Conservation (phyloP, 2,113 vertebrate genomes). For the Galemys pyrenaicus region DNA sequence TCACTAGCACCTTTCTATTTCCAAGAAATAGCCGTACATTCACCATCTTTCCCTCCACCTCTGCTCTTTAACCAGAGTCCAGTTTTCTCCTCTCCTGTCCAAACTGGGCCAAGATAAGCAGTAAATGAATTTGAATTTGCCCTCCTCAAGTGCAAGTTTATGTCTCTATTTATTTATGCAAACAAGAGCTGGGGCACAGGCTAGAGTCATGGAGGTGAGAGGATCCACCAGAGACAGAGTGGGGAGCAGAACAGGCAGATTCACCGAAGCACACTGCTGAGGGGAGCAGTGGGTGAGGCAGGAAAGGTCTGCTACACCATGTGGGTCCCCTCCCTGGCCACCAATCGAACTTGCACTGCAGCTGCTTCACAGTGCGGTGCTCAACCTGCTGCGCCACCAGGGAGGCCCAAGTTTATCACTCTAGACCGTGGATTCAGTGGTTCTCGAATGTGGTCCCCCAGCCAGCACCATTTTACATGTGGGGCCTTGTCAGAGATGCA, state of each 20-base stretch:
- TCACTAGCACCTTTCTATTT: background rate
- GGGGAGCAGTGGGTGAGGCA: no score
- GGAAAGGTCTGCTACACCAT: no score
- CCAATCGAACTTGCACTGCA: no score
- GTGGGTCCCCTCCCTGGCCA: no score
- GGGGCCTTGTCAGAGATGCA: background rate
- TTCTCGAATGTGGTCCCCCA: background rate
- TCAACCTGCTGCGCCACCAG: no score
- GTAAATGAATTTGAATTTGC: background rate
- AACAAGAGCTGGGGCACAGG: no score
- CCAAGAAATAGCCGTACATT: background rate
- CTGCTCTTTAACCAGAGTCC: background rate
- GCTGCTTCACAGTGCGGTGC: no score
- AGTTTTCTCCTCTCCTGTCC: background rate
- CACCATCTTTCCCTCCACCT: background rate
- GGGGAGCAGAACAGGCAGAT: no score
- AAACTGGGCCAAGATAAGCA: background rate
- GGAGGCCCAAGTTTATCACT: background rate
- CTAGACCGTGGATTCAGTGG: background rate
- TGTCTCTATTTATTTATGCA: no score
- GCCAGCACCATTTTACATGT: background rate
- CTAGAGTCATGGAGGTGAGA: no score
- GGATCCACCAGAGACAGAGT: no score
- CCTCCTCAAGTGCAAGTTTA: background rate
- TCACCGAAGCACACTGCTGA: no score